Evolutionary conservation across 1,140 invertebrate species (phyloP).

Genomic region (Phocides pigmalion): DNA sequence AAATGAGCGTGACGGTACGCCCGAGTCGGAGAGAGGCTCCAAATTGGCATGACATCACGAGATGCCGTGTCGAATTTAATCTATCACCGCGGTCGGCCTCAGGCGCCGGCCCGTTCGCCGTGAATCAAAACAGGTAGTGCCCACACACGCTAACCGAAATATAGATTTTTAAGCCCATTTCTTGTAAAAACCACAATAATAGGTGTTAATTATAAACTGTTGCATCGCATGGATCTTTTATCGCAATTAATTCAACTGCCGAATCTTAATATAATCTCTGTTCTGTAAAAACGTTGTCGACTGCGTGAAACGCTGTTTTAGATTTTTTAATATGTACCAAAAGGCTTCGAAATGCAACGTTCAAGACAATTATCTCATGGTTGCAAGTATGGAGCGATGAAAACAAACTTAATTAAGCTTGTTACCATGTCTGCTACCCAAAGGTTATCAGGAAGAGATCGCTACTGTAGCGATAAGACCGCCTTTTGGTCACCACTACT

Average conservation of each 20-base stretch:
- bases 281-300: no score
- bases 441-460: no score
- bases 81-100: conserved; percentile 71
- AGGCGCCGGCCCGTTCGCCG: conserved; percentile 62
- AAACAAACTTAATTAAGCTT: no score
- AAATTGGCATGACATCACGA: conserved; percentile 79
- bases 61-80: conserved; percentile 80
- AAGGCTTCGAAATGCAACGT: no score
- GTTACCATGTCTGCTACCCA: no score
- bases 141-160: conserved; percentile 56
- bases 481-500: no score
- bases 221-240: conserved; percentile 35
- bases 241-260: conserved; percentile 2
- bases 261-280: no score
- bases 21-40: conserved; percentile 53
- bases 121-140: conserved; percentile 72
- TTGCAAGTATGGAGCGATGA: no score
- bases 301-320: no score
- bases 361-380: no score
- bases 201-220: conserved; percentile 43
- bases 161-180: conserved; percentile 54
- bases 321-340: no score
- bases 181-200: conserved; percentile 56
- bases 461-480: no score
- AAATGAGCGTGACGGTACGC: conserved; percentile 74